Evolutionary conservation across 2,113 vertebrate genomes (phyloP), one percentile per base, ranked within the genome.

Genomic region (Stictonetta naevosa): DNA sequence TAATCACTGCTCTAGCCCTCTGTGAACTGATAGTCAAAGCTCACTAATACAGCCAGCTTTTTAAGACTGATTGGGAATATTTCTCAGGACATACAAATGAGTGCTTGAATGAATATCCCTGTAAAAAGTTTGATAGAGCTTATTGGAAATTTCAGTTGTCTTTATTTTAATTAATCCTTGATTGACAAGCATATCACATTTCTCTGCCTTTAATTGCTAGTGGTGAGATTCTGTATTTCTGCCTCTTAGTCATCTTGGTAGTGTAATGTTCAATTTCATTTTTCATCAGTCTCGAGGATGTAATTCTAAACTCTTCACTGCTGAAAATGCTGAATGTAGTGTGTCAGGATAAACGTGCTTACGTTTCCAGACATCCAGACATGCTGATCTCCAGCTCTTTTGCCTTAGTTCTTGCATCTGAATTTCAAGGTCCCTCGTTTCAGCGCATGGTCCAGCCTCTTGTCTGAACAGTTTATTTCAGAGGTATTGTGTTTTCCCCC

Each of bases 191-290:
- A 64, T 96, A 86, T 92, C 91, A 62, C 20, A 56, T 92, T 97
- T 87, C 67, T 95, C 91, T 98, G 91, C 94, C 89, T 97, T 68
- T 78, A 97, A 91, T 79, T 93, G 96, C 96, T 83, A 92, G 84
- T 1, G 26, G 55, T 96, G 95, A 97, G 95, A 95, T 94, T 95
- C 92, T 93, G 33, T 96, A 77, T 66, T 91, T 95, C 93, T 88
- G 68, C 60, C 56, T 96, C 6, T 23, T 73, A 86, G 8, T 85
- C 91, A 85, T 96, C 96, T 82, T 83, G 36, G 52, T 91, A 94
- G 72, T 58, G 48, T 36, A 88, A 95, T 55, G 72, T 88, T 90
- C 72, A 92, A 63, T 36, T 90, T 52, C 22, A 66, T 89, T 97
- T 97, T 96, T 95, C 76, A 97, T 93, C 88, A 81, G 81, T 93